phyloP scores from a whole-genome alignment of 2,797 vertebrate species.

The Hypotaenidia okinawae region DNA sequence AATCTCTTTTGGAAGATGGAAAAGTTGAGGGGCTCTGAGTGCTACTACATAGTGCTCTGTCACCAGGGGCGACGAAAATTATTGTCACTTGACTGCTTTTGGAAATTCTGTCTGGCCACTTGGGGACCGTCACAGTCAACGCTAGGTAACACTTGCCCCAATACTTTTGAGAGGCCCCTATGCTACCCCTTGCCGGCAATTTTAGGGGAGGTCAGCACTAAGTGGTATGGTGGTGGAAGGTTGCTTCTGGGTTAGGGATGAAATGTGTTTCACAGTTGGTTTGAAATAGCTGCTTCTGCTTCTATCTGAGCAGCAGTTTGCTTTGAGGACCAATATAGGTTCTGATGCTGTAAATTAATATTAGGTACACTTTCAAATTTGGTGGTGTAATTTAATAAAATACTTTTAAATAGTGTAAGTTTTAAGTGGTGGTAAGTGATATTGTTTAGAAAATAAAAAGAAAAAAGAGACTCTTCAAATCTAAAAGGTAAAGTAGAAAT shows the following conservation, averaged over 20 bases:
- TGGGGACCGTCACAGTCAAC: neutral
- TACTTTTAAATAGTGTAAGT: neutral
- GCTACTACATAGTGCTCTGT: neutral
- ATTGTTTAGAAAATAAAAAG: neutral
- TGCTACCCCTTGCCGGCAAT: neutral
- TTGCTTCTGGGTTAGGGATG: neutral
- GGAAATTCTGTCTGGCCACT: neutral
- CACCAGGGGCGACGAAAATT: neutral
- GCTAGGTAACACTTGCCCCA: neutral
- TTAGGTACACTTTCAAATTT: neutral
- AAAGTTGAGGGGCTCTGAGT: neutral
- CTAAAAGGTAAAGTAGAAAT: neutral
- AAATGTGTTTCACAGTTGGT: neutral
- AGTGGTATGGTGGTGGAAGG: neutral
- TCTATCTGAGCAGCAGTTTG: neutral
- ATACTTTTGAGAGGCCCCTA: rapidly evolving
- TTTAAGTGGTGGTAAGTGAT: neutral
- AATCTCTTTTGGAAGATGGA: neutral
- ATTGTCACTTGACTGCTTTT: neutral
- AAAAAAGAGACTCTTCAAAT: neutral
- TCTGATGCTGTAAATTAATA: neutral
- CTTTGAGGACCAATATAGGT: neutral
- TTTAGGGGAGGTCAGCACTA: neutral
- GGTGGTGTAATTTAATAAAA: neutral
- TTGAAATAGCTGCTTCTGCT: neutral